Base-by-base conservation (phyloP, 2,888 invertebrate species). In the Agonopterix alstromeriana region DNA sequence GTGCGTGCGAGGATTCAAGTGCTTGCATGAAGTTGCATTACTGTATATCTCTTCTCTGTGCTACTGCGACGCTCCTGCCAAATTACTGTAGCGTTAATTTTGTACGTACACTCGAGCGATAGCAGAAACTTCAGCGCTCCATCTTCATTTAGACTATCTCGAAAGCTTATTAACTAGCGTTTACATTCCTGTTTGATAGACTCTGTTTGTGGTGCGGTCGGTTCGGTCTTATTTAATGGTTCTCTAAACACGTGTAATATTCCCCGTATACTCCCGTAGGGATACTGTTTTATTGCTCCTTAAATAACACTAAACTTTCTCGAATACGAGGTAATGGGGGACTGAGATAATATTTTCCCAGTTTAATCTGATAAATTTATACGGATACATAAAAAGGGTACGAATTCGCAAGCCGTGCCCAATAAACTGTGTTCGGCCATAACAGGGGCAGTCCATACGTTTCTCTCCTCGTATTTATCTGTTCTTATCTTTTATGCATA, bases 401-500 rank as follows among this genome's bases (percentile, higher is more conserved):
- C 47, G 49, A 44, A 35, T 48, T 43, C 36, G 55, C 58, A 61
- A 64, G 63, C 53, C 53, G 49, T 48, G 50, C 50, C 47, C 60
- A 60, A 71, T 74, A 67, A 70, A 71, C 65, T 55, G 46, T 60
- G 53, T 63, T 54, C 50, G 49, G 49, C 52, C 48, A 53, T 63
- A 62, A 61, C 60, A 50, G 47, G 45, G 50, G 5, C 47, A 49
- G 50, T 50, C 46, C 48, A 56, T 53, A 53, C 51, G 49, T 53
- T 53, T 45, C 51, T 41, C 45, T 47, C 36, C 45, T 45, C 48
- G 45, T 60, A 61, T 69, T 66, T 67, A 66, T 65, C 53, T 56
- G 48, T 43, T 46, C 56, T 58, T 60, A 69, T 70, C 55, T 71
- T 74, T 74, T 70, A 75, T 73, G 65, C 60, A 66, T 70, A 69